Conservation (phyloP, 2,113 vertebrate genomes). For the Oxyura jamaicensis region DNA sequence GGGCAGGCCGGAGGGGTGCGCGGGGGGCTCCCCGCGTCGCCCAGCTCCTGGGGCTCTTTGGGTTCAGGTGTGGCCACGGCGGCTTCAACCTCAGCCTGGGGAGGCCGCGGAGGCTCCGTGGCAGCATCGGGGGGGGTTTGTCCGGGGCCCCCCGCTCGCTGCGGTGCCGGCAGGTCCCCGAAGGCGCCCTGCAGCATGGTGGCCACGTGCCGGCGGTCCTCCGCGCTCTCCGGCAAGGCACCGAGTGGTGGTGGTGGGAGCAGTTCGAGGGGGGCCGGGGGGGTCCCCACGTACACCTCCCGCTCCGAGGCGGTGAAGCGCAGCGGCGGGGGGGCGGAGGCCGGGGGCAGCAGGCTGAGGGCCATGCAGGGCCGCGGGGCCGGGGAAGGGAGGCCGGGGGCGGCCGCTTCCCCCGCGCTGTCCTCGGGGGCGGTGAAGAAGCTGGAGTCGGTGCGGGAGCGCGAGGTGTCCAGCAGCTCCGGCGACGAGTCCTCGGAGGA, state of each 20-base stretch:
- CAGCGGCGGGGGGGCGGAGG: rapidly evolving
- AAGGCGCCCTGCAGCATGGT: constrained; percentile 39
- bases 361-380: not conserved
- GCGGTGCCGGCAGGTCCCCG: not conserved
- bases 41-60: not conserved
- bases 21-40: not conserved
- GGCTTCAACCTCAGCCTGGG: not conserved
- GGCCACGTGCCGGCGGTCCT: not conserved
- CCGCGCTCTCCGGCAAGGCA: not conserved
- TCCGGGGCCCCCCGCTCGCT: not conserved
- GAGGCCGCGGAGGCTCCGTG: not conserved
- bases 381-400: not conserved
- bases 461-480: not conserved
- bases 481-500: not conserved
- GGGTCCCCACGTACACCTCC: constrained; percentile 14
- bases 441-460: not conserved
- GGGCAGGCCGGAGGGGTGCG: not conserved
- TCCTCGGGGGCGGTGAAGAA: not conserved
- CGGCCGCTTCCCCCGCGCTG: rapidly evolving
- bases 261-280: not conserved
- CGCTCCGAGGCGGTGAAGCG: constrained; percentile 47
- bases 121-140: not conserved
- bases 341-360: not conserved
- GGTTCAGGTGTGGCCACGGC: not conserved
- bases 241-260: not conserved